These are phyloP conservation scores for Paragorgia papillata DNA, from an alignment of 92 coral and sea anemone genomes.

Conservation along the genomic window DNA sequence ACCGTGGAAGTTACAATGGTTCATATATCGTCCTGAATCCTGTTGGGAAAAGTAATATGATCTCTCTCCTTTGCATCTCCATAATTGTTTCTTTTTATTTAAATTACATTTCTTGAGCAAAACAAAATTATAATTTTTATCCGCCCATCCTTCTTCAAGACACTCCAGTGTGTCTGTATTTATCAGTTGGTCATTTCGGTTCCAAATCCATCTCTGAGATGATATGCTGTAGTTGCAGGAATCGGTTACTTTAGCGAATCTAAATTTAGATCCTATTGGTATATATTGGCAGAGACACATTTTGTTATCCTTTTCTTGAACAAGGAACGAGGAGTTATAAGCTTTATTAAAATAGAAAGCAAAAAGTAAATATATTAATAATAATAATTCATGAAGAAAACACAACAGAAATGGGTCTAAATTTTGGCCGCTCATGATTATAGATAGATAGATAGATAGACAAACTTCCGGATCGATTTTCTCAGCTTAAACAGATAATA, in stretches of 20 bases:
- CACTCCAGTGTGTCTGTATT: slow-evolving; percentile 14
- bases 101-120: background rate
- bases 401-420: no score
- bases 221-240: background rate
- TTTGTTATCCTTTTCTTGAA: slow-evolving; percentile 9
- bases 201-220: slow-evolving; percentile 18
- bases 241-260: background rate
- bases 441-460: no score
- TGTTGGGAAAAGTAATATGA: background rate
- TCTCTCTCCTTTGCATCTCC: background rate
- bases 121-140: background rate
- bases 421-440: no score
- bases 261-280: background rate
- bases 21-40: background rate
- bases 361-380: no score
- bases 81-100: background rate
- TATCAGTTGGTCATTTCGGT: slow-evolving; percentile 5
- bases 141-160: background rate
- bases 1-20: background rate
- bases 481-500: no score
- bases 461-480: no score
- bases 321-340: slow-evolving; percentile 16
- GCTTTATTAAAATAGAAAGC: background rate
- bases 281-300: background rate
- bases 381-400: no score